Conservation (phyloP, 2,888 invertebrate species). For the Erynnis tages region DNA sequence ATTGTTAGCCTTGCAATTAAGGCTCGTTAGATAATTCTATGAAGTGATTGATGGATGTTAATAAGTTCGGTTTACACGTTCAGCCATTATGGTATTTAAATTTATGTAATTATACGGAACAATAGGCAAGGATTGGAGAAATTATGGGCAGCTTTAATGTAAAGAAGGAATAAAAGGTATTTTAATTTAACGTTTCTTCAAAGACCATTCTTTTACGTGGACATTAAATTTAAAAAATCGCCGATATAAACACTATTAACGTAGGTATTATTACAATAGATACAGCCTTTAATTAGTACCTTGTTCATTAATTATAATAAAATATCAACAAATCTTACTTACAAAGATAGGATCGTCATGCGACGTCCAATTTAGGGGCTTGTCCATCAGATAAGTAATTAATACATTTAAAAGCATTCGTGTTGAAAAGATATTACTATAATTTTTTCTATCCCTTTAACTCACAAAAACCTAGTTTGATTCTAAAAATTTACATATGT, state of each 20-base stretch:
- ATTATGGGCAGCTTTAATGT: too few relatives aligned
- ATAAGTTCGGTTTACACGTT: conserved; percentile 37
- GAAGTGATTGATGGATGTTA: conserved; percentile 32
- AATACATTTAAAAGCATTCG: conserved; percentile 15
- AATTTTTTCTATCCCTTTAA: too few relatives aligned
- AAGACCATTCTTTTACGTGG: too few relatives aligned
- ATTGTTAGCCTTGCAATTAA: conserved; percentile 9
- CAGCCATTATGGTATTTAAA: background rate
- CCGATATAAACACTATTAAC: too few relatives aligned
- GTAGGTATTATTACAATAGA: too few relatives aligned
- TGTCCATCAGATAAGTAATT: conserved; percentile 8
- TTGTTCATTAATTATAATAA: background rate
- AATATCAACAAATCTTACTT: background rate
- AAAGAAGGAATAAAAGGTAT: too few relatives aligned
- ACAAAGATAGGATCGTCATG: conserved; percentile 12
- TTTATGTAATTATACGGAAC: background rate
- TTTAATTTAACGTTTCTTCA: too few relatives aligned
- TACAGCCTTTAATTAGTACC: too few relatives aligned
- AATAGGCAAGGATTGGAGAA: too few relatives aligned
- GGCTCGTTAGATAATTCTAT: background rate
- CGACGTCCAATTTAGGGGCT: background rate
- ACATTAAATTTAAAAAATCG: too few relatives aligned
- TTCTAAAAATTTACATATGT: too few relatives aligned
- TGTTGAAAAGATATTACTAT: background rate
- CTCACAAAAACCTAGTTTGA: too few relatives aligned